Percentiles rank a stretch among this genome's conserved stretches.
phyloP scores from a whole-genome alignment of 2,888 invertebrate species.

The Drosophila hamatofila region DNA sequence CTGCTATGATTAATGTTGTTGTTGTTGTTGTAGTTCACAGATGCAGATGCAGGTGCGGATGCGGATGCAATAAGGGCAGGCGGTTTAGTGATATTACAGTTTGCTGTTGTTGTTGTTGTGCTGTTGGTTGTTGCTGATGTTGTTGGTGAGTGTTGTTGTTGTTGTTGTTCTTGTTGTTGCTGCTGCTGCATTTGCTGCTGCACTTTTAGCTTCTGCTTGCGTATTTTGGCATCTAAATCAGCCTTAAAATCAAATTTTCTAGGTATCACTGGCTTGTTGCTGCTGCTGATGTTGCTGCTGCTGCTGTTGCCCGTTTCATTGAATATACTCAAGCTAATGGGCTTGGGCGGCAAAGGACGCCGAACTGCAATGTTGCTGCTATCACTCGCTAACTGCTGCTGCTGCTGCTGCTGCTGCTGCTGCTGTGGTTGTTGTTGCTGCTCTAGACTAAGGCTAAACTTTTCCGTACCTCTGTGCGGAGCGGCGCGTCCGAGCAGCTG shows the following conservation, averaged over 20 bases:
- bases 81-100: constrained; percentile 82
- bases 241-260: constrained; percentile 82
- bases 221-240: constrained; percentile 83
- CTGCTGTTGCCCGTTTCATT: constrained; percentile 56
- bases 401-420: constrained; percentile 51
- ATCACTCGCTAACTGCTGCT: constrained; percentile 43
- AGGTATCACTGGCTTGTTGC: constrained; percentile 63
- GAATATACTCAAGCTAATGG: constrained; percentile 78
- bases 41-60: constrained; percentile 19
- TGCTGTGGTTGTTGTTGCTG: constrained; percentile 37
- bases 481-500: constrained; percentile 77
- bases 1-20: constrained; percentile 31
- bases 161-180: constrained; percentile 53
- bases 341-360: constrained; percentile 79
- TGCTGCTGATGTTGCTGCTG: constrained; percentile 32
- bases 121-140: constrained; percentile 49
- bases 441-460: constrained; percentile 62
- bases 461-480: constrained; percentile 80
- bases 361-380: constrained; percentile 38
- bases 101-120: constrained; percentile 63
- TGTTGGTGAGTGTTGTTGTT: constrained; percentile 65
- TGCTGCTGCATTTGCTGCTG: constrained; percentile 75
- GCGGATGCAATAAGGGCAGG: constrained; percentile 65
- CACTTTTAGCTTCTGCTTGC: constrained; percentile 81
- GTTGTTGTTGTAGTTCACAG: constrained; percentile 17